Base-by-base conservation (phyloP, 1,140 invertebrate species). In the Coenobita brevimanus region DNA sequence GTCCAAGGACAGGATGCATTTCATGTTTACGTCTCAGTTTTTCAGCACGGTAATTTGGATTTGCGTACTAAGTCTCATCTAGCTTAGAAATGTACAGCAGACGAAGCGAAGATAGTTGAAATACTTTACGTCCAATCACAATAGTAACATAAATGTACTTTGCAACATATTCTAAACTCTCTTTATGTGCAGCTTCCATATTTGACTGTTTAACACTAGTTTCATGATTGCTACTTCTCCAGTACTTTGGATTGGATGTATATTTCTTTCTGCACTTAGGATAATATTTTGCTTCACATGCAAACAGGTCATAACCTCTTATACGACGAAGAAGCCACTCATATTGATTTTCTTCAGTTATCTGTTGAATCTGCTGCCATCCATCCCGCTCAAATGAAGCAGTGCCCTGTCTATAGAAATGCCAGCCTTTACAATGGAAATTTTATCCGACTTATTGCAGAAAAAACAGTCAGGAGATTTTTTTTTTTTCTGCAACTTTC, bases 151-250 rank as follows among this genome's bases (percentile, higher is more conserved):
- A 24, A 8, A 67, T 67, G 62, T 67, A 10, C 62, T 67, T 67
- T 67, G n/a, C 62, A 67, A 24, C n/a, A 67, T 67, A 33, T 67
- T 33, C n/a, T 67, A 67, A 67, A 24, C 21, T 67, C 30, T 67
- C 62, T 67, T 67, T 67, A 67, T 67, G 30, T 67, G 62, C 30
- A 67, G 62, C 62, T 67, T 67, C 62, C 30, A 67, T 4, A 67
- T 10, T n/a, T 67, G 62, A 67, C 30, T 67, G 62, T 67, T 67
- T 67, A 24, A 67, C 62, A 33, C n/a, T 67, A 33, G 62, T 67
- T 6, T 67, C 62, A 67, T 6, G 21, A 67, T 67, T 67, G 62
- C 62, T 67, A 67, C 62, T 67, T 67, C 62, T 67, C n/a, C 62
- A 67, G 62, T 67, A 67, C 62, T 67, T 24, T 67, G 6, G 21